Conservation (phyloP, 2,113 vertebrate genomes). For the Climacteris rufus region DNA sequence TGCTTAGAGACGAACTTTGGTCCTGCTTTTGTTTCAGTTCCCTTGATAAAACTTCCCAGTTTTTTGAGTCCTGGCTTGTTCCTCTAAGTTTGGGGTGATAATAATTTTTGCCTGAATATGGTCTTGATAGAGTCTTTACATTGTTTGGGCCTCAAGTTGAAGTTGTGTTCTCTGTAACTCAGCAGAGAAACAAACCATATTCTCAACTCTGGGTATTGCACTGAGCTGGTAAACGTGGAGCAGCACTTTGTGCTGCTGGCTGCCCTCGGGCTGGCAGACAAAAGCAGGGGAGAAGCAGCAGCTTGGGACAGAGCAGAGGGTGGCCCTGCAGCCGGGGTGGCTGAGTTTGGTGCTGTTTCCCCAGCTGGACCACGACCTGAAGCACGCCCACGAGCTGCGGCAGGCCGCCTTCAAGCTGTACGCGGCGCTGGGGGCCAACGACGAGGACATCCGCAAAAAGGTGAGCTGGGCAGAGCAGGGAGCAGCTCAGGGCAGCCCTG, state of each 20-base stretch:
- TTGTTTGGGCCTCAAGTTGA: neutral
- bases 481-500: too few species aligned
- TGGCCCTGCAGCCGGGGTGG: neutral
- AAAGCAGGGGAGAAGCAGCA: neutral
- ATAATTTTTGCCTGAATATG: neutral
- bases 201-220: neutral
- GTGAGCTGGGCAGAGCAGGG: conserved; percentile 63
- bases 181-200: neutral
- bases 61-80: neutral
- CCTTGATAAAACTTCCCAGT: neutral
- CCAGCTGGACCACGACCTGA: conserved; percentile 96
- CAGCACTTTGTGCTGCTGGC: neutral
- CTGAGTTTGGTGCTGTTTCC: neutral
- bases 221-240: neutral
- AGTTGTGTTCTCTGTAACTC: neutral
- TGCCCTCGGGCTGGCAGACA: neutral
- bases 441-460: conserved; percentile 99
- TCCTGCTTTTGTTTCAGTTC: neutral
- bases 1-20: neutral
- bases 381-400: conserved; percentile 95
- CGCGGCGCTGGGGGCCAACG: conserved; percentile 94
- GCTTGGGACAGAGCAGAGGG: neutral
- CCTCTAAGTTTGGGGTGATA: neutral
- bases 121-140: neutral
- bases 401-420: conserved; percentile 99